A percentile compares a stretch with the other conserved stretches of the same genome.
These are phyloP conservation scores for Amyelois transitella DNA, from an alignment of 1,140 invertebrate species.

Conservation along the genomic window DNA sequence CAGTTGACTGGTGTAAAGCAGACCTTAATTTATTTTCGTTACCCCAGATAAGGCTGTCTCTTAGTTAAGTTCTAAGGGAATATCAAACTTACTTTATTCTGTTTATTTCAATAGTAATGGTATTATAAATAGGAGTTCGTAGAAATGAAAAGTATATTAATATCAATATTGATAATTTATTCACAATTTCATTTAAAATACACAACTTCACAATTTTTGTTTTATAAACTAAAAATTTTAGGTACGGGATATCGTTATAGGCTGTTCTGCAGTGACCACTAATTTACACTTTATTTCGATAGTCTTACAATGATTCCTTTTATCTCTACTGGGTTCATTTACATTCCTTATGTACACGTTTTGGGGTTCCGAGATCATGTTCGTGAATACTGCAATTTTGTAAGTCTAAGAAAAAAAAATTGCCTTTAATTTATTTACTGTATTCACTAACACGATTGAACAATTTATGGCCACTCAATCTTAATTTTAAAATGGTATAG, in stretches of 20 bases:
- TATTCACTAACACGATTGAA: slow-evolving; percentile 37
- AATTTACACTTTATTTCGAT: slow-evolving; percentile 59
- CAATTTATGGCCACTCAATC: slow-evolving; percentile 66
- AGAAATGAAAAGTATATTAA: slow-evolving; percentile 25
- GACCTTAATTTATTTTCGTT: background rate
- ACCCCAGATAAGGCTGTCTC: background rate
- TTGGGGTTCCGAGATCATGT: slow-evolving; percentile 32
- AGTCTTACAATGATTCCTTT: slow-evolving; percentile 35
- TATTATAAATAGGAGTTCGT: too few species aligned
- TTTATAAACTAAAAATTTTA: slow-evolving; percentile 72
- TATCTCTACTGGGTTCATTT: slow-evolving; percentile 58
- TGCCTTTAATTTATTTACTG: slow-evolving; percentile 9
- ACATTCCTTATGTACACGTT: slow-evolving; percentile 63
- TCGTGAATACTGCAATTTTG: slow-evolving; percentile 18
- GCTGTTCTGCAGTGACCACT: slow-evolving; percentile 58
- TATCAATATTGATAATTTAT: slow-evolving; percentile 75
- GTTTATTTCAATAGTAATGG: too few species aligned
- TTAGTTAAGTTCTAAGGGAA: background rate
- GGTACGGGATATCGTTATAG: slow-evolving; percentile 66
- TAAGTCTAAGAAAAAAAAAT: slow-evolving; percentile 2
- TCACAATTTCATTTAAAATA: slow-evolving; percentile 74
- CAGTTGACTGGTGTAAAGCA: background rate
- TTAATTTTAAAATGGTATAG: slow-evolving; percentile 62
- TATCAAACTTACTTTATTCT: too few species aligned
- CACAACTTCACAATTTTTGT: slow-evolving; percentile 72